Evolutionary conservation across 1,140 invertebrate species (phyloP).

Genomic region (Drosophila bocqueti): DNA sequence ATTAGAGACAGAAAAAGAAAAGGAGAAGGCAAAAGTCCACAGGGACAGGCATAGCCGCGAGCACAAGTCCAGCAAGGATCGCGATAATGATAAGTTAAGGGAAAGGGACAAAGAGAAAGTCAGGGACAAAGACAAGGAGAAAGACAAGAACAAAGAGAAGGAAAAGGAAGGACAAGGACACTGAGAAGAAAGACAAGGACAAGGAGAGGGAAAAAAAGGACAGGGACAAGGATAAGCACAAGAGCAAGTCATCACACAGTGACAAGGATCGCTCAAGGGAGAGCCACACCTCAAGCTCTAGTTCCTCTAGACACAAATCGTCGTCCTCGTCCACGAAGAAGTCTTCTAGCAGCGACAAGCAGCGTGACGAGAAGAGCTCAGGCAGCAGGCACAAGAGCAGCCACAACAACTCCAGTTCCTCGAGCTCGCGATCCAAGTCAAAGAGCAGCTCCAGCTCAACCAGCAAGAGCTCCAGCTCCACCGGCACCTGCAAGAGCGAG

Average conservation of each 20-base stretch:
- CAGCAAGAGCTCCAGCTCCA: constrained; percentile 27
- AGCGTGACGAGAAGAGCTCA: constrained; percentile 51
- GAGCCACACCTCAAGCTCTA: constrained; percentile 48
- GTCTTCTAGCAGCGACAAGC: constrained; percentile 59
- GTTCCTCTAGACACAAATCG: constrained; percentile 61
- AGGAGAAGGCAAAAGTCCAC: constrained; percentile 10
- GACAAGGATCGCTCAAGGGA: constrained; percentile 54
- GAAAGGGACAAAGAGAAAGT: constrained; percentile 3
- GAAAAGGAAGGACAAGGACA: constrained; percentile 30
- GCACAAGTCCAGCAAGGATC: constrained; percentile 49
- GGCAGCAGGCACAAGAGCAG: constrained; percentile 47
- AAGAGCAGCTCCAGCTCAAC: constrained; percentile 29
- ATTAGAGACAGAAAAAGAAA: background rate
- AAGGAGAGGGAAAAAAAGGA: background rate
- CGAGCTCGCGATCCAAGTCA: constrained; percentile 30
- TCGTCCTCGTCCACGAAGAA: constrained; percentile 58
- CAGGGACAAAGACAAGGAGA: constrained; percentile 24
- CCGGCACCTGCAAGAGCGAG: constrained; percentile 23
- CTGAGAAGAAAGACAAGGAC: background rate
- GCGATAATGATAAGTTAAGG: constrained; percentile 35
- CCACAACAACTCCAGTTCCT: constrained; percentile 41
- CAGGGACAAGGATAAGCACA: constrained; percentile 30
- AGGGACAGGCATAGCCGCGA: constrained; percentile 37
- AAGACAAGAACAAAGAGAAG: constrained; percentile 45
- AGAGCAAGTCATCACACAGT: constrained; percentile 49